A percentile compares a stretch with the other conserved stretches of the same genome.
These are phyloP conservation scores for Asobara japonica DNA, from an alignment of 1,140 invertebrate genomes.

Conservation along the genomic window DNA sequence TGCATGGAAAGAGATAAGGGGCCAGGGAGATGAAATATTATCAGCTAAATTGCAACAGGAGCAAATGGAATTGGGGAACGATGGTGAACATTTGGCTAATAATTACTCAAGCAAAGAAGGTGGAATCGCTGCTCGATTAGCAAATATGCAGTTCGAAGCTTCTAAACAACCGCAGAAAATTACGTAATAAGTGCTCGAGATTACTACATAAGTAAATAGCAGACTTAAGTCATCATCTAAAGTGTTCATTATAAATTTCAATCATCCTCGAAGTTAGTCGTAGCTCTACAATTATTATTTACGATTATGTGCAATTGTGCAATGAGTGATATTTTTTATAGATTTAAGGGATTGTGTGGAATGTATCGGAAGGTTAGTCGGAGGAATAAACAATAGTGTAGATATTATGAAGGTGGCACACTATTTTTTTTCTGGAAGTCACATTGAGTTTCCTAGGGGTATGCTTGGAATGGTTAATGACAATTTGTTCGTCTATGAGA, in stretches of 20 bases:
- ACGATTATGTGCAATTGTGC: not conserved
- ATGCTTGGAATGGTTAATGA: too few species aligned
- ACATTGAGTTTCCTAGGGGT: too few species aligned
- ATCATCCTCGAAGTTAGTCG: not conserved
- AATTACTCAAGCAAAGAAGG: not conserved
- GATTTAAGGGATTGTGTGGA: not conserved
- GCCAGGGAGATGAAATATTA: slow-evolving; percentile 60
- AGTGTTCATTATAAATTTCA: not conserved
- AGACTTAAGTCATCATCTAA: not conserved
- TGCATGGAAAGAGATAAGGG: slow-evolving; percentile 83
- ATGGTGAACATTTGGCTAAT: not conserved
- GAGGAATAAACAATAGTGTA: too few species aligned
- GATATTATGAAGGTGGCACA: too few species aligned
- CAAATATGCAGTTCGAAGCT: not conserved
- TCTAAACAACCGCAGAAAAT: not conserved
- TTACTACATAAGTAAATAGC: not conserved
- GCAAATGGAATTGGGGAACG: not conserved
- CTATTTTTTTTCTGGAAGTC: too few species aligned
- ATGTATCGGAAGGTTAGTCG: too few species aligned
- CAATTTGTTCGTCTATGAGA: too few species aligned
- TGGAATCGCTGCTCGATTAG: not conserved
- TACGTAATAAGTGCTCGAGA: not conserved
- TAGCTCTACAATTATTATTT: not conserved
- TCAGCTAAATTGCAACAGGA: slow-evolving; percentile 14
- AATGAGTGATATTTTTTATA: not conserved